A percentile compares a stretch with the other conserved stretches of the same genome.
Evolutionary conservation across 2,797 vertebrate species (phyloP).

Genomic region (Sarcoramphus papa): DNA sequence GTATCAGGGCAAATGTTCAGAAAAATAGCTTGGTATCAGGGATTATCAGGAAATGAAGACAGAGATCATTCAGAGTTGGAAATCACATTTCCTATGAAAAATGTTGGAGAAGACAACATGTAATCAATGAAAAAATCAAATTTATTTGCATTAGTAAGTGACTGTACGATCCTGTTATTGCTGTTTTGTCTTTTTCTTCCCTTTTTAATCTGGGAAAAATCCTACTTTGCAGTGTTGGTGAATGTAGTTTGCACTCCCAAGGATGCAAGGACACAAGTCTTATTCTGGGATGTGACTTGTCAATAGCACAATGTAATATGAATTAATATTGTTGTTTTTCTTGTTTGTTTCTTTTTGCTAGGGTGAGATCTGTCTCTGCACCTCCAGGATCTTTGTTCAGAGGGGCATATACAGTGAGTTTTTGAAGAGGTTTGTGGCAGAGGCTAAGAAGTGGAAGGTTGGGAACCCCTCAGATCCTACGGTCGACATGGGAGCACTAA

Average conservation of each 20-base stretch:
- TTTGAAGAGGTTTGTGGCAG: conserved; percentile 87
- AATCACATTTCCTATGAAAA: not conserved
- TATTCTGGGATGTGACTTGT: not conserved
- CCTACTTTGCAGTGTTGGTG: not conserved
- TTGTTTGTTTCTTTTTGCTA: conserved; percentile 42
- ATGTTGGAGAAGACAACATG: not conserved
- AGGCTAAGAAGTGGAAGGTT: conserved; percentile 86
- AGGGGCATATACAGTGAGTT: conserved; percentile 85
- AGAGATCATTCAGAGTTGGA: not conserved
- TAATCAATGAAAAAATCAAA: not conserved
- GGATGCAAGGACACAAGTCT: not conserved
- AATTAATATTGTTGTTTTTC: not conserved
- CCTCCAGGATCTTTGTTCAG: conserved; percentile 96
- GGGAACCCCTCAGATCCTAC: conserved; percentile 83
- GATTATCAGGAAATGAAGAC: not conserved
- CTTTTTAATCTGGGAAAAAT: not conserved
- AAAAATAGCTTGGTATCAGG: not conserved
- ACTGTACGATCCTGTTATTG: not conserved
- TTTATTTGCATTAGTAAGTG: not conserved
- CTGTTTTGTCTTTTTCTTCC: not conserved
- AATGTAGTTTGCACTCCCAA: not conserved
- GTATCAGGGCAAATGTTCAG: not conserved
- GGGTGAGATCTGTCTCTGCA: conserved; percentile 97
- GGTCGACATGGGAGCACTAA: conserved; percentile 85
- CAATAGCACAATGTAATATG: not conserved